Base-by-base conservation (phyloP, 2,888 invertebrate species). In the Chrysodeixis includens region DNA sequence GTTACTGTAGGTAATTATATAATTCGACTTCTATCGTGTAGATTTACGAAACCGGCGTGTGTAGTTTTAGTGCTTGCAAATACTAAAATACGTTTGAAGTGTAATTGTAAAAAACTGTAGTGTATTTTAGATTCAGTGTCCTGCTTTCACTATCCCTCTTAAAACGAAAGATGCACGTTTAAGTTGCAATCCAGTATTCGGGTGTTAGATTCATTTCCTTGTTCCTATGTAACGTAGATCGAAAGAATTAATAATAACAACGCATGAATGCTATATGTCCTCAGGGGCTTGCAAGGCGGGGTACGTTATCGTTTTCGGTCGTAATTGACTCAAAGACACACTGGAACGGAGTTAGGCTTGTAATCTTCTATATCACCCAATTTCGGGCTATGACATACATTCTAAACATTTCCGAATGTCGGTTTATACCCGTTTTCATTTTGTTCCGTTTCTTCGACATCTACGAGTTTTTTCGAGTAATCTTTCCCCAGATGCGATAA, bases 241-340 rank as follows among this genome's bases (percentile, higher is more conserved):
- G 62, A 71, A 74, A 72, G 73, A 75, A 74, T 79, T 69, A 79
- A 82, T 82, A 82, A 82, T 79, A 82, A 81, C 59, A 75, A 69
- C 73, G 59, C 67, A 77, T 79, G 82, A 81, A 82, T 81, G 63
- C 69, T 69, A 71, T 74, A 79, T 77, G 58, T 68, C 71, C 75
- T 73, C 14, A 8, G 67, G 71, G 79, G 49, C 40, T 68, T 60
- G 44, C 51, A 22, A 56, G 30, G 22, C 66, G 22, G 49, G 65
- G 63, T 55, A 55, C 35, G 66, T 81, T 72, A 74, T 74, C 66
- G 69, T 57, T 69, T 74, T 71, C 46, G 26, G 44, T 30, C 44
- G 40, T 66, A 66, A 69, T 69, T 69, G 65, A 55, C 66, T 56
- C 32, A 61, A 71, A 71, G 62, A 66, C 49, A 56, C 10, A 62